Conservation (phyloP, 2,888 invertebrate genomes). For the Drosophila anceps region DNA sequence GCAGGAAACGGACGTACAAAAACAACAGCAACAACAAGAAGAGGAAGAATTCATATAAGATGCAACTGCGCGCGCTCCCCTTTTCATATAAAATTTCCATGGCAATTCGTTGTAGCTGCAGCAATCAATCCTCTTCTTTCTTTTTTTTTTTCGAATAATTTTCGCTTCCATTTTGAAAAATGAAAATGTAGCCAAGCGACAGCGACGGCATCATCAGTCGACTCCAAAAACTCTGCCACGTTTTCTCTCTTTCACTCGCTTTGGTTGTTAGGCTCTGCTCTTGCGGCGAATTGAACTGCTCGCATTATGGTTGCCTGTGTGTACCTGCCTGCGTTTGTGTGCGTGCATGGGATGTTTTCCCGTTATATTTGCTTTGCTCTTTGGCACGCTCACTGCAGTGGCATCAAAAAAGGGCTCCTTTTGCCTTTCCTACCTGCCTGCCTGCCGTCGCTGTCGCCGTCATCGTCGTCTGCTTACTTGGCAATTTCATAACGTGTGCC, state of each 20-base stretch:
- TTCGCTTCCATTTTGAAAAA: slow-evolving; percentile 55
- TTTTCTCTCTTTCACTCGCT: slow-evolving; percentile 40
- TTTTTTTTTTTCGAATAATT: slow-evolving; percentile 19
- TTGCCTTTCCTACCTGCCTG: slow-evolving; percentile 45
- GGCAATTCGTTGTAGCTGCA: slow-evolving; percentile 20
- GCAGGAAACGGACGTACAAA: slow-evolving; percentile 54
- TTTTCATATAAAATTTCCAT: slow-evolving; percentile 37
- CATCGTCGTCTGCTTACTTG: slow-evolving; percentile 53
- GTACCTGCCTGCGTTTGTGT: slow-evolving; percentile 24
- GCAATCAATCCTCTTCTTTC: slow-evolving; percentile 4
- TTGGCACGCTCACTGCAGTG: slow-evolving; percentile 64
- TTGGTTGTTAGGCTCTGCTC: slow-evolving; percentile 3
- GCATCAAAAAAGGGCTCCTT: slow-evolving; percentile 59
- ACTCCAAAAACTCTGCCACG: slow-evolving; percentile 52
- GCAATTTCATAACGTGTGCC: slow-evolving; percentile 74
- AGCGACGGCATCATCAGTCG: slow-evolving; percentile 30
- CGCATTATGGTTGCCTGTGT: slow-evolving; percentile 37
- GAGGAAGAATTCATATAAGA: slow-evolving; percentile 23
- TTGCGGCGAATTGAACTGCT: slow-evolving; percentile 56
- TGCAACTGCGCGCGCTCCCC: slow-evolving; percentile 39
- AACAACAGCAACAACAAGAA: slow-evolving; percentile 9
- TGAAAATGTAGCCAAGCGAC: slow-evolving; percentile 41
- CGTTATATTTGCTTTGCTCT: slow-evolving; percentile 59
- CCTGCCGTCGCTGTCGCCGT: slow-evolving; percentile 8
- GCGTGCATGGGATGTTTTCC: slow-evolving; percentile 48